These are phyloP conservation scores for Montipora efflorescens DNA, from an alignment of 64 coral and sea anemone genomes.

Conservation along the genomic window DNA sequence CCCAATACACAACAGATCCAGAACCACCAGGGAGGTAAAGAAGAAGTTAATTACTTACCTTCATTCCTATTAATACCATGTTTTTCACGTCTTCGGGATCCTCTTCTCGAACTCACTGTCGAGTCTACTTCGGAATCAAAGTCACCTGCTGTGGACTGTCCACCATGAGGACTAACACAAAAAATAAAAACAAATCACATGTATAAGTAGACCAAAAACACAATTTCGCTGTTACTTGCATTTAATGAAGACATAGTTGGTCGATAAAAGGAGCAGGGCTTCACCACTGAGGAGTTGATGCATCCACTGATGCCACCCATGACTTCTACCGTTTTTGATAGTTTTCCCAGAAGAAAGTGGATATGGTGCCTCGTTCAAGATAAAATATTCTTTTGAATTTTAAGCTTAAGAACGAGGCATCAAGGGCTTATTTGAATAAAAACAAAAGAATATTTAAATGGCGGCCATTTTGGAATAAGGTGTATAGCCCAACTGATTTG, in stretches of 20 bases:
- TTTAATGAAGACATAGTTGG: neutral
- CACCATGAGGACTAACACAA: slow-evolving; percentile 75
- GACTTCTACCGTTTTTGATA: too few species aligned
- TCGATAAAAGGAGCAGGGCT: neutral
- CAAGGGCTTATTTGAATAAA: too few species aligned
- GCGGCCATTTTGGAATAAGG: too few species aligned
- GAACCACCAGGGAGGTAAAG: too few species aligned
- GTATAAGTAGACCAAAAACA: neutral
- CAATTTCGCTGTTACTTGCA: neutral
- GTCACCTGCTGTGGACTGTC: slow-evolving; percentile 90
- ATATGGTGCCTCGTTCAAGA: too few species aligned
- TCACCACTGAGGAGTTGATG: neutral
- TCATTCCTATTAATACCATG: slow-evolving; percentile 85
- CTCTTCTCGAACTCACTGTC: slow-evolving; percentile 85
- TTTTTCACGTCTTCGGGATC: slow-evolving; percentile 73
- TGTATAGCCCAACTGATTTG: too few species aligned
- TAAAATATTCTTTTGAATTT: too few species aligned
- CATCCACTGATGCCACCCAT: too few species aligned
- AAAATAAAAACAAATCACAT: neutral
- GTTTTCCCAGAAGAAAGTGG: too few species aligned
- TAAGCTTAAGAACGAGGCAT: too few species aligned
- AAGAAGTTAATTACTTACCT: slow-evolving; percentile 10
- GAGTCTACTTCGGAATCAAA: slow-evolving; percentile 97
- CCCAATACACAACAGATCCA: too few species aligned
- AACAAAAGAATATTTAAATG: too few species aligned